A percentile compares a stretch with the other conserved stretches of the same genome.
Conservation (phyloP, 2,888 invertebrate species). For the Bembecia ichneumoniformis region DNA sequence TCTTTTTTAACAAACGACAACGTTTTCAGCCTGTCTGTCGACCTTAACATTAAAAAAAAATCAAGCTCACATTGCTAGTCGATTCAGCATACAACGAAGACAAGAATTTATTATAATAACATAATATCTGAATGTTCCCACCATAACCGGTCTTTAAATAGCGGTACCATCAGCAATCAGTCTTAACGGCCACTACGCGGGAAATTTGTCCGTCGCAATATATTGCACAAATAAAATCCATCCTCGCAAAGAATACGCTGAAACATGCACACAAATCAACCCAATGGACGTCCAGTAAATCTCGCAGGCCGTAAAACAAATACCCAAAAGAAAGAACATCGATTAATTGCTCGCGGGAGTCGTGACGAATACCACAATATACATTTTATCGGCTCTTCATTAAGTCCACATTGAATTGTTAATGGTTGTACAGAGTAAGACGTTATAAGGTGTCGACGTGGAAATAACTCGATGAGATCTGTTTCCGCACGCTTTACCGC, state of each 20-base stretch:
- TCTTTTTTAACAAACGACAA: no score
- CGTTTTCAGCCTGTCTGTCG: no score
- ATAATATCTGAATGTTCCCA: neutral
- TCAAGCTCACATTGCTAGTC: no score
- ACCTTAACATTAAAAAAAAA: no score
- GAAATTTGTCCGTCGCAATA: conserved; percentile 55
- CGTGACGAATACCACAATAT: conserved; percentile 61
- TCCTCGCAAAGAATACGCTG: conserved; percentile 50
- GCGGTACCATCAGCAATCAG: conserved; percentile 37
- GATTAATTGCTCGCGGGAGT: conserved; percentile 58
- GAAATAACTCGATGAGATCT: conserved; percentile 45
- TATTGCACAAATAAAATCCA: conserved; percentile 52
- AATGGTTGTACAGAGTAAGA: conserved; percentile 52
- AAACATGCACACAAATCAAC: conserved; percentile 59
- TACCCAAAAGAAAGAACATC: conserved; percentile 44
- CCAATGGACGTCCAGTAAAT: conserved; percentile 48
- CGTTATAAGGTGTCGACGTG: conserved; percentile 58
- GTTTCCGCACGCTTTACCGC: conserved; percentile 38
- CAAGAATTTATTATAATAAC: neutral
- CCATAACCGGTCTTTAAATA: conserved; percentile 27
- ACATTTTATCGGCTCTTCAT: conserved; percentile 68
- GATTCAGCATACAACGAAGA: neutral
- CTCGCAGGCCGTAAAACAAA: conserved; percentile 49
- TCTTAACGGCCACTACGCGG: conserved; percentile 16
- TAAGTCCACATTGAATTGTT: conserved; percentile 64